Base-by-base conservation (phyloP, 2,888 invertebrate species). In the Pimpla rufipes region DNA sequence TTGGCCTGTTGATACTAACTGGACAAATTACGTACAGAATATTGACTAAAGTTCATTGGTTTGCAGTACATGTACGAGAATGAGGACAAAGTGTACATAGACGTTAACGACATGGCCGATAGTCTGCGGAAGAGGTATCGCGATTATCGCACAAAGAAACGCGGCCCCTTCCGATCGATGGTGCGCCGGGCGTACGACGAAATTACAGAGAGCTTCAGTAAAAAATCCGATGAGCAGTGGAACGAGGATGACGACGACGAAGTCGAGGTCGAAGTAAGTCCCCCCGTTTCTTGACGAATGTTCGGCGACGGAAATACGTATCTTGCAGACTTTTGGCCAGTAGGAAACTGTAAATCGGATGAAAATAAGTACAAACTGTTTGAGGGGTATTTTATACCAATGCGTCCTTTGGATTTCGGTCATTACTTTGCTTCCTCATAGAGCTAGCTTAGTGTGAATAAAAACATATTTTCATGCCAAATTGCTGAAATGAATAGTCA, bases 81-180 rank as follows among this genome's bases (percentile, higher is more conserved):
- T 94, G 96, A 96, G 84, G 96, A 97, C 89, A 96, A 97, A 93
- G 96, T 96, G 7, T 97, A 96, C 92, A 95, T 98, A 86, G 97
- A 98, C 94, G 96, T 97, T 79, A 96, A 96, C 91, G 95, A 96
- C 90, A 97, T 98, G 97, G 97, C 97, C 88, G 96, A 96, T 92
- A 95, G 96, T 88, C 94, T 98, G 73, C 97, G 97, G 94, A 95
- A 95, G 89, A 95, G 95, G 88, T 96, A 95, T 90, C 94, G 96
- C 76, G 98, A 98, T 90, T 98, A 98, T 94, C 95, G 95, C 79
- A 96, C 96, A 89, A 96, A 97, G 90, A 98, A 98, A 93, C 95
- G 96, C 83, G 95, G 94, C 78, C 96, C 96, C n/a, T 98, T 98
- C 92, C 95, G 96, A 90, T 95, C 95, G 79, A 94, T 96, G 91